These are phyloP conservation scores for Fundulus diaphanus DNA, from an alignment of 2,797 vertebrate species.

Conservation along the genomic window DNA sequence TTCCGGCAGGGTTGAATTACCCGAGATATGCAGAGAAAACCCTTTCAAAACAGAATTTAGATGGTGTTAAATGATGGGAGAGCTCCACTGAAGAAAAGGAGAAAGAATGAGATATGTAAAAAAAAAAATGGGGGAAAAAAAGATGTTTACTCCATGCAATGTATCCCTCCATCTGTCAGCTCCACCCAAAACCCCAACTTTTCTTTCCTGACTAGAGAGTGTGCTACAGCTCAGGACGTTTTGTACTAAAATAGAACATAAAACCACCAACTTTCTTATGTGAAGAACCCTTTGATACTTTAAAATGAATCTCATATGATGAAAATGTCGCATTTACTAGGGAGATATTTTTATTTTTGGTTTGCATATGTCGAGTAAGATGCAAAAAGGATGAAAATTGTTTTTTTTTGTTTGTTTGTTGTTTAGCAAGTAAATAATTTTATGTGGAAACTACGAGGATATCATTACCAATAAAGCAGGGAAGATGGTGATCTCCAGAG, in stretches of 20 bases:
- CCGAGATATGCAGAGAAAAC: neutral
- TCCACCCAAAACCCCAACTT: slow-evolving; percentile 66
- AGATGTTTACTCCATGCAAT: slow-evolving; percentile 63
- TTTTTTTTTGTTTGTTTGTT: neutral
- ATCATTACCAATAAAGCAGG: neutral
- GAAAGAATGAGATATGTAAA: slow-evolving; percentile 27
- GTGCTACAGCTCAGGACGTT: neutral
- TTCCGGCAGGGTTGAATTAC: slow-evolving; percentile 1
- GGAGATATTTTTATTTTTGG: neutral
- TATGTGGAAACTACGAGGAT: neutral
- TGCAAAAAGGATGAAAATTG: neutral
- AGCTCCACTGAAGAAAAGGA: slow-evolving; percentile 14
- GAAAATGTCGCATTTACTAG: neutral
- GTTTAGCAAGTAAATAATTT: neutral
- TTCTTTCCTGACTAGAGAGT: slow-evolving; percentile 42
- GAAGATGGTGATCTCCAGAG: slow-evolving; percentile 10
- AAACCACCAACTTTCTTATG: neutral
- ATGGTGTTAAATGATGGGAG: slow-evolving; percentile 30
- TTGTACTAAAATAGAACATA: neutral
- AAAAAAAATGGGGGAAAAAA: slow-evolving; percentile 36
- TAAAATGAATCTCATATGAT: neutral
- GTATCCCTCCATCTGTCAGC: slow-evolving; percentile 58
- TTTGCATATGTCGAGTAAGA: neutral
- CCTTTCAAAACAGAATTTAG: slow-evolving; percentile 13
- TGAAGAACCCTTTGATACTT: slow-evolving; percentile 18